phyloP scores from a whole-genome alignment of 1,140 invertebrate genomes.

The Aphidius gifuensis region DNA sequence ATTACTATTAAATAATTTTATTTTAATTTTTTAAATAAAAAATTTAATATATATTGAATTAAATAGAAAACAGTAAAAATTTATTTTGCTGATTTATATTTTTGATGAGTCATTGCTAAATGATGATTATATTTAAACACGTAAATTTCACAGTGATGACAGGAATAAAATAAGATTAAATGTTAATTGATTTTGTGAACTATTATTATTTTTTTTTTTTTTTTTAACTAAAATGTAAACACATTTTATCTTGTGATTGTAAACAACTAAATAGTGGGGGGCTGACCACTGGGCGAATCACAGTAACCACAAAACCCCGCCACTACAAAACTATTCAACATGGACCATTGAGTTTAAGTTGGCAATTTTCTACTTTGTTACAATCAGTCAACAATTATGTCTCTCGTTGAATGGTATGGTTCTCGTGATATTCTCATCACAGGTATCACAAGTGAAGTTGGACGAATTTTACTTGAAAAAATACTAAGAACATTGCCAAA shows the following conservation, averaged over 20 bases:
- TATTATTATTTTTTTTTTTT: too few relatives aligned
- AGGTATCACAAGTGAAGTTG: slow-evolving; percentile 42
- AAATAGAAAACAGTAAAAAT: too few relatives aligned
- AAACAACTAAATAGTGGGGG: not conserved
- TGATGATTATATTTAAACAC: too few relatives aligned
- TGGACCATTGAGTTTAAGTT: not conserved
- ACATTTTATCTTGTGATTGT: not conserved
- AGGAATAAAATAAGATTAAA: too few relatives aligned
- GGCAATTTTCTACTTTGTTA: not conserved
- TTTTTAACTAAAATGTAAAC: too few relatives aligned
- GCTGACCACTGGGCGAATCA: slow-evolving; percentile 1
- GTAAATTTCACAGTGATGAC: too few relatives aligned
- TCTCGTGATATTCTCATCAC: slow-evolving; percentile 39
- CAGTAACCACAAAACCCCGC: slow-evolving; percentile 1
- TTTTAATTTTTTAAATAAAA: too few relatives aligned
- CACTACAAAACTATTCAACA: not conserved
- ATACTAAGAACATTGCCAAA: slow-evolving; percentile 35
- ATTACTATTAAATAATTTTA: too few relatives aligned
- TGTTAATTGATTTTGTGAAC: too few relatives aligned
- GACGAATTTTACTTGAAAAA: slow-evolving; percentile 39
- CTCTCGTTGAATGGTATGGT: slow-evolving; percentile 42
- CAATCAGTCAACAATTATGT: slow-evolving; percentile 37
- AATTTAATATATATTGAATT: too few relatives aligned
- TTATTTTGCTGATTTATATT: too few relatives aligned
- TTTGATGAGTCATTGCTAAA: too few relatives aligned